Base-by-base conservation (phyloP, 2,888 invertebrate species). In the Tipula helvola region DNA sequence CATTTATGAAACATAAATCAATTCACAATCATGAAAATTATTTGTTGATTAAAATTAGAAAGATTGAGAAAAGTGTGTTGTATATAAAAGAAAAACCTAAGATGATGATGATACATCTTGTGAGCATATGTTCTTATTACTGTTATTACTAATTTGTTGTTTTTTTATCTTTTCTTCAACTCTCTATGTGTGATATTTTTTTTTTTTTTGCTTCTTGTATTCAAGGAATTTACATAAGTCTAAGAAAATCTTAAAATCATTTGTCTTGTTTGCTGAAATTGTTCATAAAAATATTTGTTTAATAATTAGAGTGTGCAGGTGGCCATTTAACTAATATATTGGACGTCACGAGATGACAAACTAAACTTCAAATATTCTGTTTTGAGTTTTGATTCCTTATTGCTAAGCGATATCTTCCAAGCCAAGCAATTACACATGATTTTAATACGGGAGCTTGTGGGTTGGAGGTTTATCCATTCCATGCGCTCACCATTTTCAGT, bases 1-100 rank as follows among this genome's bases (percentile, higher is more conserved):
- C 71, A 71, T 71, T 71, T 71, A 71, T 71, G 71, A 71, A 71
- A 71, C 71, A 71, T 71, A 71, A 71, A 71, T 71, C 71, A 71
- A 71, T 71, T 71, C 71, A 71, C 71, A 71, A 71, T 71, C 71
- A 71, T 71, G 71, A 71, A 71, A 71, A 71, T 71, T 71, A 71
- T 71, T 71, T 71, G 71, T 71, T 71, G 71, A 71, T 71, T 71
- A 71, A 71, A 71, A 71, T 71, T 71, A 71, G 71, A 71, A 71
- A 71, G 18, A 71, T 71, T 71, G 71, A 71, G 71, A 71, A 71
- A 71, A 71, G 71, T 57, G 71, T 57, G 52, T 57, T 57, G 16
- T 71, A 71, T 71, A 28, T 71, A 71, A 71, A 71, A 71, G 71
- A 28, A 71, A 52, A 71, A 71, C 71, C 71, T 71, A 71, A 28